Base-by-base conservation (phyloP, 2,888 invertebrate genomes). In the Pollenia labialis region DNA sequence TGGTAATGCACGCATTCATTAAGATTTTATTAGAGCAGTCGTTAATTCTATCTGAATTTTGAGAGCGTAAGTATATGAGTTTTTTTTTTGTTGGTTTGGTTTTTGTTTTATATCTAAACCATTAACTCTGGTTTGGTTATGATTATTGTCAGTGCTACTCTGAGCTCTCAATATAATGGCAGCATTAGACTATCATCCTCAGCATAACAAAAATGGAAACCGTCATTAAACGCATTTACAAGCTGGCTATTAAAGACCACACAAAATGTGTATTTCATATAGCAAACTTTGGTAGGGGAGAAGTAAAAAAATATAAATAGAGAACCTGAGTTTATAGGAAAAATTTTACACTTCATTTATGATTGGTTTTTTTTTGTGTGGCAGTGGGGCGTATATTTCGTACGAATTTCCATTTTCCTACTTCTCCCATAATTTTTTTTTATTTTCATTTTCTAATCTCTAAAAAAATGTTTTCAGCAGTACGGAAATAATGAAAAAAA, bases 221-320 rank as follows among this genome's bases (percentile, higher is more conserved):
- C 69, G 52, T 40, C 76, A 85, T 81, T 77, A 85, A 81, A 74
- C 66, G 66, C 72, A 77, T 72, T 68, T 66, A 64, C 44, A n/a
- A 72, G 66, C 76, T 85, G 76, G 72, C 62, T 76, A 81, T 85
- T 85, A 85, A 72, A 72, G 72, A 66, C 66, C 77, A 76, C 77
- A 72, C 66, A 81, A 77, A 68, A 81, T 81, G 52, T 18, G 71
- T 46, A 32, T 85, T 81, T 68, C 52, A 62, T 62, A 23, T 44
- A 42, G 11, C 68, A 46, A 46, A 10, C 16, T 52, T 16, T 10
- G 46, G 42, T n/a, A 48, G 0, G 2, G 6, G 8, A 56, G 46
- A 68, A 16, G 0, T 14, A 42, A n/a, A 40, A 40, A 64, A 32
- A 44, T 18, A 0, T 32, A 58, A 32, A 68, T 46, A 48, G 18